Conservation (phyloP, 2,113 vertebrate species). For the Scatophagus argus region DNA sequence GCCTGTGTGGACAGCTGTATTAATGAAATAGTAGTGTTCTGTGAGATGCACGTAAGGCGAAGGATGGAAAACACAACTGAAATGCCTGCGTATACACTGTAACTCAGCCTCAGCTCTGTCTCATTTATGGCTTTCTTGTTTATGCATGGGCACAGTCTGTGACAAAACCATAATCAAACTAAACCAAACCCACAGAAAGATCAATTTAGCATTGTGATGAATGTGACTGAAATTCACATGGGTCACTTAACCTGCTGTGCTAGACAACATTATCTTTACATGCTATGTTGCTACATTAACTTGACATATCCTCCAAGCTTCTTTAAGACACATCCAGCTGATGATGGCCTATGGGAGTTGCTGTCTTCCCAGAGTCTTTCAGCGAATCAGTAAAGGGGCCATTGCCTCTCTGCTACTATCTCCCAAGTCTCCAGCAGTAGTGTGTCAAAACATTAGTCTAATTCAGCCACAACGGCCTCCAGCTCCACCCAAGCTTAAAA, state of each 20-base stretch:
- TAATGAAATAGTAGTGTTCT: background rate
- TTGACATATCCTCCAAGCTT: conserved; percentile 23
- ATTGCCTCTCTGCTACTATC: conserved; percentile 23
- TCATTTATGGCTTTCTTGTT: background rate
- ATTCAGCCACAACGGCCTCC: conserved; percentile 44
- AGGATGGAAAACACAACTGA: no score
- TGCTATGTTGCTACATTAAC: conserved; percentile 45
- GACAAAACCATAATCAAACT: background rate
- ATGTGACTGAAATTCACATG: conserved; percentile 31
- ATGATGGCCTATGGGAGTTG: conserved; percentile 30
- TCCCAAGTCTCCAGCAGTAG: conserved; percentile 19
- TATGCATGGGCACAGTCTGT: background rate
- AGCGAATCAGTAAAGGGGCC: conserved; percentile 28
- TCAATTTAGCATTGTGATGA: conserved; percentile 12
- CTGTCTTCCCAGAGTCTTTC: conserved; percentile 36
- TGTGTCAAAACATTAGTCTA: conserved; percentile 60
- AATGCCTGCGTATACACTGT: background rate
- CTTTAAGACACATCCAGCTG: conserved; percentile 8
- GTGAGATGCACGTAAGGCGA: no score
- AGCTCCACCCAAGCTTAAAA: conserved; percentile 27
- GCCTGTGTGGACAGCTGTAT: background rate
- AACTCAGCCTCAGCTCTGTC: background rate
- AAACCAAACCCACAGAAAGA: conserved; percentile 3
- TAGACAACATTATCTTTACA: conserved; percentile 35
- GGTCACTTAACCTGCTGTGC: conserved; percentile 18